Percentiles rank a stretch among this genome's conserved stretches.
These are phyloP conservation scores for Lamellibrachia columna DNA, from an alignment of 2,888 invertebrate genomes.

Conservation along the genomic window DNA sequence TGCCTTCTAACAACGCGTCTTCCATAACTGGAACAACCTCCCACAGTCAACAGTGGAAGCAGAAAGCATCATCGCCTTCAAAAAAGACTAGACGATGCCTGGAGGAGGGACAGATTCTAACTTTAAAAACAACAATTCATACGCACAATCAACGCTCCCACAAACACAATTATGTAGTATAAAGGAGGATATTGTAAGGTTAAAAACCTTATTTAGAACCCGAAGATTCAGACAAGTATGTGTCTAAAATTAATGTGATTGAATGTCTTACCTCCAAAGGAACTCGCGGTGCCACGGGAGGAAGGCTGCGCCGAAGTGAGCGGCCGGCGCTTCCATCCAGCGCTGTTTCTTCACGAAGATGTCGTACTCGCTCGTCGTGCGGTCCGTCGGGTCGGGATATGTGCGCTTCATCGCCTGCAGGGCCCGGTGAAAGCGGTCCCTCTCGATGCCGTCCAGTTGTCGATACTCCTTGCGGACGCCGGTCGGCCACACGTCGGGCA, in stretches of 20 bases:
- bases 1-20: too few species aligned
- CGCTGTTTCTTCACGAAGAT: conserved; percentile 19
- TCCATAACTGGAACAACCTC: too few species aligned
- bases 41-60: too few species aligned
- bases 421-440: conserved; percentile 29
- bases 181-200: too few species aligned
- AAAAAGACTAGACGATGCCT: too few species aligned
- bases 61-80: too few species aligned
- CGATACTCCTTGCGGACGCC: conserved; percentile 34
- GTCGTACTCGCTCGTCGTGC: conserved; percentile 17
- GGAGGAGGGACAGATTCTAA: too few species aligned
- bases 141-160: too few species aligned
- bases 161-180: too few species aligned
- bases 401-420: not conserved
- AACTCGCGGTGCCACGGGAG: conserved; percentile 18
- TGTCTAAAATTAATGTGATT: not conserved
- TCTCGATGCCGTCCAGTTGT: conserved; percentile 26
- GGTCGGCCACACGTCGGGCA: not conserved
- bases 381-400: conserved; percentile 14
- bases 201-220: too few species aligned
- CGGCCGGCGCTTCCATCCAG: not conserved
- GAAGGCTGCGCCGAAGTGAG: not conserved
- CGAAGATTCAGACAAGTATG: too few species aligned
- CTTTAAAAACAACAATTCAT: too few species aligned
- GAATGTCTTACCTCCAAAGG: conserved; percentile 13